A percentile compares a stretch with the other conserved stretches of the same genome.
Evolutionary conservation across 2,888 invertebrate genomes (phyloP).

Genomic region (Ormyrus labotus): DNA sequence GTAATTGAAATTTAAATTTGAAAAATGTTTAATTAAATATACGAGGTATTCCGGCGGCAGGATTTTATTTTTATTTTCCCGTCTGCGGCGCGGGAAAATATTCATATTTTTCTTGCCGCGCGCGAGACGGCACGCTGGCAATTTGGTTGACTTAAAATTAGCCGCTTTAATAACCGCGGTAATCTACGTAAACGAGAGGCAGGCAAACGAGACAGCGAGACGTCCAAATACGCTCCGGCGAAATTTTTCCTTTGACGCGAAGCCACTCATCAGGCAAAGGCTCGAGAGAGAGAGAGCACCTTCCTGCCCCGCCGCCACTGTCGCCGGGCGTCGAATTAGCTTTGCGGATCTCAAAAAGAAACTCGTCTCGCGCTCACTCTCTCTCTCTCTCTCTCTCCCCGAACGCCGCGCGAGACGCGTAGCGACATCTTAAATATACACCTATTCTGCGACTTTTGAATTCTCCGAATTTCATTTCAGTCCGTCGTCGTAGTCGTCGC

Average conservation of each 20-base stretch:
- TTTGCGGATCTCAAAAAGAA: constrained; percentile 38
- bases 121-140: too few species aligned
- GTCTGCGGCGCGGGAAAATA: too few species aligned
- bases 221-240: constrained; percentile 11
- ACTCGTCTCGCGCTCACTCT: neutral
- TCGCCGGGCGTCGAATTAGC: constrained; percentile 35
- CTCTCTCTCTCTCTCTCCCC: neutral
- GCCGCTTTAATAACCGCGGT: neutral
- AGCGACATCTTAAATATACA: constrained; percentile 38
- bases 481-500: neutral
- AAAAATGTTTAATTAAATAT: neutral
- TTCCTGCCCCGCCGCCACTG: neutral
- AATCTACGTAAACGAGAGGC: neutral
- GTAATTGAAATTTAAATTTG: too few species aligned
- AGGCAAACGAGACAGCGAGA: neutral
- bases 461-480: constrained; percentile 53
- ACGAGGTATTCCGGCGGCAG: neutral
- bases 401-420: neutral
- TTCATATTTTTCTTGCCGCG: too few species aligned
- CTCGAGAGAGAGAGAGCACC: constrained; percentile 2
- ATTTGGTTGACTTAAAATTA: too few species aligned
- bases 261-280: neutral
- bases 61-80: too few species aligned
- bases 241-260: constrained; percentile 22
- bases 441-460: constrained; percentile 36